Base-by-base conservation (phyloP, 2,113 vertebrate genomes). In the Labeo catla region DNA sequence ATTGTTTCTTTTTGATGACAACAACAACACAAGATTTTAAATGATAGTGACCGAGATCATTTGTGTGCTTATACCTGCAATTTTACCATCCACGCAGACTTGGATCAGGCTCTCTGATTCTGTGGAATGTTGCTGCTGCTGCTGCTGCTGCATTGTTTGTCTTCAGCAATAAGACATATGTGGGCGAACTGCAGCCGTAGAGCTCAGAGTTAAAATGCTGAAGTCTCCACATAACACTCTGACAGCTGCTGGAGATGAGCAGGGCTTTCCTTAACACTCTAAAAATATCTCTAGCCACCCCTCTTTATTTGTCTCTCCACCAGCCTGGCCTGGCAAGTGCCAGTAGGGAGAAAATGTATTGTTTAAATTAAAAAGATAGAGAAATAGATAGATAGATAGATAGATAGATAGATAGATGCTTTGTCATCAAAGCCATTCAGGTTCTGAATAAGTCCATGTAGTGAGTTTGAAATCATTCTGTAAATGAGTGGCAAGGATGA, bases 221-320 rank as follows among this genome's bases (percentile, higher is more conserved):
- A 63, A 49, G 57, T 28, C 88, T 89, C 89, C 91, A 74, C 90
- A 89, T 91, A 90, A 15, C 45, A 70, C 91, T 81, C 86, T 86
- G 90, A 91, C 93, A 94, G 92, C 93, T 94, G 92, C 91, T 79
- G 85, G 84, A 89, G 89, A 93, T 93, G 88, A 94, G 94, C 91
- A 91, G 89, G 86, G 89, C 92, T 93, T 92, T 92, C 43, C 90
- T 92, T 91, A 81, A 61, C 68, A 7, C 49, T 47, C 34, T 54
- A 47, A 83, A 68, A 74, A 74, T 74, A 49, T 49, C 45, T 49
- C n/a, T 66, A 49, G 36, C 47, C 61, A 47, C 45, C 63, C 50
- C 61, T 28, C 43, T 57, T n/a, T 72, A 8, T 78, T 63, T 83
- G 34, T 78, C 72, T 82, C 47, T 86, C 74, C 84, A 15, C 73